phyloP scores from a whole-genome alignment of 2,113 vertebrate species.

The Prionailurus viverrinus region DNA sequence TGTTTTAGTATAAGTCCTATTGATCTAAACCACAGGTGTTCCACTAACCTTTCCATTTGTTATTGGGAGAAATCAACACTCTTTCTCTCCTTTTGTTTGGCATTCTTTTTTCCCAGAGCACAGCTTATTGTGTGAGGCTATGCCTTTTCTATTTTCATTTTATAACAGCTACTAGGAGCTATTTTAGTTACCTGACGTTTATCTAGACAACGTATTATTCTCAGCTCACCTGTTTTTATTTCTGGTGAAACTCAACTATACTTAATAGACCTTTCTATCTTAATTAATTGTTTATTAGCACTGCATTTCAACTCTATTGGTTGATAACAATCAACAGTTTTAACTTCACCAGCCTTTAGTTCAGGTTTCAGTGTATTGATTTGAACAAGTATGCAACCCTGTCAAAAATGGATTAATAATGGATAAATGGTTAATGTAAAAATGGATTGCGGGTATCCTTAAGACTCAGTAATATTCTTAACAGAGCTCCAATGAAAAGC shows the following conservation, averaged over 20 bases:
- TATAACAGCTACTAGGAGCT: not conserved
- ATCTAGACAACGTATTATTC: not conserved
- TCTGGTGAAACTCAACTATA: not conserved
- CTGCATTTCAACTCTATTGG: not conserved
- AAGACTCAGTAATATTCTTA: not conserved
- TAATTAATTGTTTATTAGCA: slow-evolving; percentile 48
- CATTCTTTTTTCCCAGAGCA: not conserved
- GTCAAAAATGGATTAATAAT: slow-evolving; percentile 25
- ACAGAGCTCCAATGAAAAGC: not conserved
- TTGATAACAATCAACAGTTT: slow-evolving; percentile 16
- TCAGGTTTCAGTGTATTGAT: slow-evolving; percentile 4
- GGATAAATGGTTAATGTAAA: not conserved
- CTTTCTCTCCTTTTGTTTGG: not conserved
- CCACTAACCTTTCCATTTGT: not conserved
- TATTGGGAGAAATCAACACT: not conserved
- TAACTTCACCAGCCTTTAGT: not conserved
- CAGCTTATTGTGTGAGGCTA: not conserved
- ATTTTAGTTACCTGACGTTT: not conserved
- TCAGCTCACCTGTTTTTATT: slow-evolving; percentile 6
- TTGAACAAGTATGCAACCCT: slow-evolving; percentile 24
- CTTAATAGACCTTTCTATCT: not conserved
- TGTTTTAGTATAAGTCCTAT: slow-evolving; percentile 33
- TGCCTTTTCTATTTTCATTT: not conserved
- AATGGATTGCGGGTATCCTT: not conserved
- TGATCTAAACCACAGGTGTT: not conserved